These are phyloP conservation scores for Palythoa caribaeorum DNA, from an alignment of 92 coral and sea anemone species.

Conservation along the genomic window DNA sequence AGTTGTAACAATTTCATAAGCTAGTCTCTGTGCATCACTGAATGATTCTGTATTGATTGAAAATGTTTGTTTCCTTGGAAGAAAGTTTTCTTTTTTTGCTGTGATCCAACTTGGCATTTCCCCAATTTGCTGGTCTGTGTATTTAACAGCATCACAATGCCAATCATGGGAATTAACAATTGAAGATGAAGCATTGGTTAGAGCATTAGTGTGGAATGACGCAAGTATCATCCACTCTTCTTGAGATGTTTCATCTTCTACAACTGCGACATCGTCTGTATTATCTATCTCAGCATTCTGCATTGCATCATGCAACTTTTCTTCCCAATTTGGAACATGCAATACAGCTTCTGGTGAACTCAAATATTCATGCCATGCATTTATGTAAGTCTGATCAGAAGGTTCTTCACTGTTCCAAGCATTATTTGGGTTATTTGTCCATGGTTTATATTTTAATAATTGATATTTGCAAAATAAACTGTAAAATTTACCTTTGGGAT, in stretches of 20 bases:
- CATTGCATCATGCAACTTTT: conserved; percentile 41
- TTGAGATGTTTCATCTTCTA: conserved; percentile 24
- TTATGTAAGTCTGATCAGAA: conserved; percentile 26
- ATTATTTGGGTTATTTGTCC: conserved; percentile 50
- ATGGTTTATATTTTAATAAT: conserved; percentile 64
- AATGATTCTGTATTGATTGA: conserved; percentile 48
- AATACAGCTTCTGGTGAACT: conserved; percentile 41
- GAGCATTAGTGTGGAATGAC: conserved; percentile 21
- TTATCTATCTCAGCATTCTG: conserved; percentile 40
- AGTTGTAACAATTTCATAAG: conserved; percentile 16
- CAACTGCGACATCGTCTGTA: conserved; percentile 13
- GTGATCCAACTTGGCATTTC: conserved; percentile 67
- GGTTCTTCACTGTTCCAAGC: conserved; percentile 50
- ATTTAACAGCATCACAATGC: conserved; percentile 56
- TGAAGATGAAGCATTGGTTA: conserved; percentile 27
- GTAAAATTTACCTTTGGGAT: conserved; percentile 59
- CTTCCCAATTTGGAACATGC: conserved; percentile 56
- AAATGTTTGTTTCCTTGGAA: conserved; percentile 34
- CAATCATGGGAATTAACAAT: conserved; percentile 52
- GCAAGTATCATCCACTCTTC: conserved; percentile 68
- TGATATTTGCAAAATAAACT: conserved; percentile 59
- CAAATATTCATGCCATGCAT: conserved; percentile 51
- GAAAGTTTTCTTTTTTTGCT: conserved; percentile 27
- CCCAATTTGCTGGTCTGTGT: conserved; percentile 63
- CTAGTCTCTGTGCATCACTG: conserved; percentile 48